Conservation (phyloP, 2,797 vertebrate genomes). For the Pipistrellus pipistrellus region DNA sequence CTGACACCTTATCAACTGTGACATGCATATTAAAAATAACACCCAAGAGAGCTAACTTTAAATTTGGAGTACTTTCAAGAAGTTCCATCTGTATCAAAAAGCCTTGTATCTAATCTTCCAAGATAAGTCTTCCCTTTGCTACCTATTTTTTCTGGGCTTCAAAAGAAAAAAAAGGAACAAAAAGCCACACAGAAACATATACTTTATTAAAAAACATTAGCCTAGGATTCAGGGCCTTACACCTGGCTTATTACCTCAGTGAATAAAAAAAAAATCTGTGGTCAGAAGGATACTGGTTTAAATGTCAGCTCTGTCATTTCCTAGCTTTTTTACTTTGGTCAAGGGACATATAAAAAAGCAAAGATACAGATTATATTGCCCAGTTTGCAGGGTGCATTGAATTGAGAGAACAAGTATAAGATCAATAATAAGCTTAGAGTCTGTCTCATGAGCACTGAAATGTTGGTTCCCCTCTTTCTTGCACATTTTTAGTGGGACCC, state of each 20-base stretch:
- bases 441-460: neutral
- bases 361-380: neutral
- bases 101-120: constrained; percentile 23
- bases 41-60: constrained; percentile 79
- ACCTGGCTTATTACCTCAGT: neutral
- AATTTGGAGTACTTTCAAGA: constrained; percentile 73
- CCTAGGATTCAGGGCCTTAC: neutral
- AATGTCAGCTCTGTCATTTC: neutral
- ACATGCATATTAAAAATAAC: constrained; percentile 88
- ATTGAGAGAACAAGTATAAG: neutral
- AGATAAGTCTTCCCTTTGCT: constrained; percentile 41
- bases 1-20: constrained; percentile 89
- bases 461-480: neutral
- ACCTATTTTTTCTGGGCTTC: constrained; percentile 15
- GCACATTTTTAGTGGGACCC: neutral
- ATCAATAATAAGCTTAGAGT: neutral
- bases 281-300: neutral
- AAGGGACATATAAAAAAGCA: neutral
- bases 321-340: neutral
- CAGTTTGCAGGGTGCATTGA: neutral
- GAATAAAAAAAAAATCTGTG: neutral
- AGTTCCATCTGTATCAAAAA: constrained; percentile 71
- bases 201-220: constrained; percentile 30
- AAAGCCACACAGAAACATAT: neutral
- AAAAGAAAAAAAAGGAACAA: neutral